Base-by-base conservation (phyloP, 1,140 invertebrate genomes). In the Drosophila nikananu region DNA sequence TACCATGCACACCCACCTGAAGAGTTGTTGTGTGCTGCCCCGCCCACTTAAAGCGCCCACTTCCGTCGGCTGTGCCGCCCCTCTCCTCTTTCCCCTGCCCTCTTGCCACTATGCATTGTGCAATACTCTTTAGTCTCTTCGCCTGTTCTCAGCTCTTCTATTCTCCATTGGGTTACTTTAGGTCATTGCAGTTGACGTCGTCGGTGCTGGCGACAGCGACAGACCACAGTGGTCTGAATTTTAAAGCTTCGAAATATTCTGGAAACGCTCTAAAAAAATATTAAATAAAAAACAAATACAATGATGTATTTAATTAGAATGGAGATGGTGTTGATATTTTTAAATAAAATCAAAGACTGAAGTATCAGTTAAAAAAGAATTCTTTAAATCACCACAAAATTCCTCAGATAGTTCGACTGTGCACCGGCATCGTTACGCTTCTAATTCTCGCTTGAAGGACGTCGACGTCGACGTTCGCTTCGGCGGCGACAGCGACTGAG, bases 141-240 rank as follows among this genome's bases (percentile, higher is more conserved):
- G 41, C 60, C 67, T 44, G 32, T 32, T 73, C 68, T 73, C 68
- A 51, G 62, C 25, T 39, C 39, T 66, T 54, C 48, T 35, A 68
- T 71, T 80, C 80, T 77, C 66, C 80, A 79, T 70, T 81, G 81
- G 86, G 86, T 90, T 89, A 90, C 86, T 89, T 89, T 91, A 90
- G 86, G 86, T 89, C 86, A 89, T 81, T 78, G 79, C 81, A 86
- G 81, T 61, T 77, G 67, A 59, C 73, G 78, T 61, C 42, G 39
- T 27, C 13, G 63, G 41, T 32, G 42, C 39, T 32, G 63, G 23
- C 64, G 10, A 52, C 27, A 27, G 61, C 49, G 23, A 27, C 52
- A 57, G 54, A 55, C 19, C 35, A 39, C 54, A 57, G 54, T 57
- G 54, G 54, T n/a, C n/a, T n/a, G n/a, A n/a, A 32, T n/a, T n/a